Base-by-base conservation (phyloP, 2,113 vertebrate species). In the Neofelis nebulosa region DNA sequence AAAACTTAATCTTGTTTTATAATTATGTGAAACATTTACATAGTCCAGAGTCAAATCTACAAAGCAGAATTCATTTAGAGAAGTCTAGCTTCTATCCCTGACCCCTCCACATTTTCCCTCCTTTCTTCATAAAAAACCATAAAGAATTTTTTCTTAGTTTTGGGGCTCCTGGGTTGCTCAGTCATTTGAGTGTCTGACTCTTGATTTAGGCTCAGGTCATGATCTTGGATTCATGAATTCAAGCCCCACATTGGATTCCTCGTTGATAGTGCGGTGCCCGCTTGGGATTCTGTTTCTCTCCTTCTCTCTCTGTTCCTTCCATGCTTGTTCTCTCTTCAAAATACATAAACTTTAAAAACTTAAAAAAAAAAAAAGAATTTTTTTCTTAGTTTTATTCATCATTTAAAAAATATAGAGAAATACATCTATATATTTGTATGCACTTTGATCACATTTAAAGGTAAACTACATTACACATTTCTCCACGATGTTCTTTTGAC, bases 351-450 rank as follows among this genome's bases (percentile, higher is more conserved):
- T 57, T 57, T 57, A 57, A 57, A 19, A 57, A 18, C 19, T 57
- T 57, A 19, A 57, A 50, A 50, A 57, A 16, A 55, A 55, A 57
- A 57, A 57, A 69, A 87, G 73, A 86, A 41, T 79, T 86, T 86
- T 86, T 71, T 86, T 79, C 69, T 68, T 73, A 73, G 33, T 92
- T 96, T 71, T 95, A 50, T 57, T 89, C 13, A 69, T 95, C 63
- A 83, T 74, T 88, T 36, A 0, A 45, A 94, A 87, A 80, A 63
- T 25, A 66, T 14, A 61, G n/a, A 89, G 50, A 93, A 81, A 74
- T 50, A 48, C 36, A 5, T 84, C 45, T 79, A 31, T 41, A 4
- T 79, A 36, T 74, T 91, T 97, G 52, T 82, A 15, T 91, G 19
- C 21, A 73, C 11, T 38, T 13, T 79, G 1, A 3, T 36, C 50